These are phyloP conservation scores for Geothlypis trichas DNA, from an alignment of 2,113 vertebrate species.

Conservation along the genomic window DNA sequence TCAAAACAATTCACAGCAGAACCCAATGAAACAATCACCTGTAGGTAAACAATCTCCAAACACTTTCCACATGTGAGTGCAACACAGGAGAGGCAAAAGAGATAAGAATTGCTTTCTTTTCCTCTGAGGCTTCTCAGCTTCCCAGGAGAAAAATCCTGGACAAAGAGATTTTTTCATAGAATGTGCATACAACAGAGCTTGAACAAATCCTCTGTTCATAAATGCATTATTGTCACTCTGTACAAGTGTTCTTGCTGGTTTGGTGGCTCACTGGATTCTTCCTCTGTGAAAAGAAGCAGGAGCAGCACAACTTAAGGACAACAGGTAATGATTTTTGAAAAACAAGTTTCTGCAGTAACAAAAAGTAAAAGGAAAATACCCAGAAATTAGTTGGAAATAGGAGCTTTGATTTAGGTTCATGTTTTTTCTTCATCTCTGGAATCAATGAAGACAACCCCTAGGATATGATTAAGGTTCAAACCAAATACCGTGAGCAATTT, in stretches of 20 bases:
- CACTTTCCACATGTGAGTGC: no score
- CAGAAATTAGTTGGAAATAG: background rate
- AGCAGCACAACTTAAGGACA: background rate
- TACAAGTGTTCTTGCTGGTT: background rate
- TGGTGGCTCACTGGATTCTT: background rate
- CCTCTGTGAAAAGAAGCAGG: rapidly evolving
- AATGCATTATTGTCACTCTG: rapidly evolving
- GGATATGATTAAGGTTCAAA: background rate
- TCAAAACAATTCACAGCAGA: no score
- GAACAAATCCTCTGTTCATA: no score
- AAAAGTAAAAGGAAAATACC: background rate
- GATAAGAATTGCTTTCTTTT: no score
- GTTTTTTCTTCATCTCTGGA: background rate
- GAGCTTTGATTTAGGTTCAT: background rate
- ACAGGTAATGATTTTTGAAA: background rate
- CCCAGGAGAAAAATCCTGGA: no score
- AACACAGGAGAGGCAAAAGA: no score
- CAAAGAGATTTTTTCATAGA: no score
- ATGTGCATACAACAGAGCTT: no score
- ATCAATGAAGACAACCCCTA: rapidly evolving
- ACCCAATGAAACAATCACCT: no score
- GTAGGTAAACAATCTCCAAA: no score
- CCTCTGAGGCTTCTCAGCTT: no score
- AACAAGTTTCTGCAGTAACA: background rate
- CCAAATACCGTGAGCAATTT: background rate